Evolutionary conservation across 2,113 vertebrate species (phyloP).

Genomic region (Mesoclemmys tuberculata): DNA sequence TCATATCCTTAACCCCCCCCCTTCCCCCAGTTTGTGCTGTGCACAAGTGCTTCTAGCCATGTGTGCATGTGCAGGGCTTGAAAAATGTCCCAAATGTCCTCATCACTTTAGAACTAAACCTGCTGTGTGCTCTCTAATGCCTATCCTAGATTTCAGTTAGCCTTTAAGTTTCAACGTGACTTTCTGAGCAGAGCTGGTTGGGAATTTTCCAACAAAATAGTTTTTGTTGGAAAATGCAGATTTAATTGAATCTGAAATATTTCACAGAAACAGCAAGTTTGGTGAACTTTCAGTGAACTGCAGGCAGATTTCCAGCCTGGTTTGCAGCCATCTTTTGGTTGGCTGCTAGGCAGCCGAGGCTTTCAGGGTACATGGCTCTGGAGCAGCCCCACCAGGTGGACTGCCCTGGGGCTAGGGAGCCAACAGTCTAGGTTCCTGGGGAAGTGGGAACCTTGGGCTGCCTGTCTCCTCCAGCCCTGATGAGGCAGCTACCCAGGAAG

Average conservation of each 20-base stretch:
- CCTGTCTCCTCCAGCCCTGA: background rate
- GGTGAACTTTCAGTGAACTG: background rate
- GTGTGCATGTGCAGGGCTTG: background rate
- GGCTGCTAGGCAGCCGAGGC: background rate
- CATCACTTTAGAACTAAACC: background rate
- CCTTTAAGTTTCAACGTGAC: background rate
- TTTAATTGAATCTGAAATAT: background rate
- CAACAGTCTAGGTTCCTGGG: background rate
- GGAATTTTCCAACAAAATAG: background rate
- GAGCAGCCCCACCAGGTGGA: background rate
- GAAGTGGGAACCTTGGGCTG: background rate
- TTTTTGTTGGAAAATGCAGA: too few species aligned
- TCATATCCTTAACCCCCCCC: background rate
- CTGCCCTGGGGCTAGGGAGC: background rate
- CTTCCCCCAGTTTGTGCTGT: background rate
- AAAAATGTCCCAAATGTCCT: background rate
- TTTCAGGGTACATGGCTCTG: background rate
- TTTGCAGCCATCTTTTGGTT: background rate
- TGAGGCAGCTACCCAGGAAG: background rate
- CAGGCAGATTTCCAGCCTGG: background rate
- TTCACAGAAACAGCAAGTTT: background rate
- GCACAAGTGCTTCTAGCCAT: background rate
- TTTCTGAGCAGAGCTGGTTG: background rate
- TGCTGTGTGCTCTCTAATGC: background rate
- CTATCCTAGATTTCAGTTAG: background rate